Evolutionary conservation across 2,113 vertebrate species (phyloP), one percentile per base, ranked within the genome.

Genomic region (Tricholaema leucomelas): DNA sequence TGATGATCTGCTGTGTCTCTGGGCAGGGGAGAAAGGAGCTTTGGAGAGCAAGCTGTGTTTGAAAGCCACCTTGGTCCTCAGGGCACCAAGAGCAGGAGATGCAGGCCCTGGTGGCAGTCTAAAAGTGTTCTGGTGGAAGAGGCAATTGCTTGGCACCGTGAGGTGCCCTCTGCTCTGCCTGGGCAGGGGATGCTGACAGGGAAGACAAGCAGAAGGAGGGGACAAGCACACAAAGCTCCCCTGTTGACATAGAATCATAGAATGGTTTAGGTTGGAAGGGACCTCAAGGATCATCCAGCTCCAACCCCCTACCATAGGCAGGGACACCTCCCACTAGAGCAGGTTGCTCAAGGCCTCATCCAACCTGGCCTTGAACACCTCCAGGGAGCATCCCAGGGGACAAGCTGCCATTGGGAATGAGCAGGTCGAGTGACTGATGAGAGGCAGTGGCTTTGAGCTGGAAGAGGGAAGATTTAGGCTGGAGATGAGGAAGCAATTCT

Each of bases 161-260:
- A 64, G 36, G 36, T 59, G 8, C 52, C n/a, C 36, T 3, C 5
- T 71, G 52, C 75, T 64, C 6, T 0, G 0, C 0, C 0, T 8
- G 31, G 30, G 10, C 23, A 52, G 42, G 1, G 9, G 12, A 16
- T 65, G 69, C 82, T 2, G 2, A 9, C 5, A 8, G 14, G 59
- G 13, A 61, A 17, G 40, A 33, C 11, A 9, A n/a, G 25, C 30
- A 14, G 7, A 5, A 65, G 20, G 40, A 33, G 42, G 61, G 20
- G 40, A 33, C 13, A 10, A 30, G 25, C 30, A 14, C 8, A 5
- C 0, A 0, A 15, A 1, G 2, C 28, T 80, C 9, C 50, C 9
- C 19, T 52, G 59, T n/a, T 24, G 48, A n/a, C 33, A 6, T 0
- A n/a, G n/a, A n/a, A n/a, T n/a, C n/a, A n/a, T n/a, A n/a, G n/a